Conservation (phyloP, 2,113 vertebrate species). For the Campylomormyrus tamandua region DNA sequence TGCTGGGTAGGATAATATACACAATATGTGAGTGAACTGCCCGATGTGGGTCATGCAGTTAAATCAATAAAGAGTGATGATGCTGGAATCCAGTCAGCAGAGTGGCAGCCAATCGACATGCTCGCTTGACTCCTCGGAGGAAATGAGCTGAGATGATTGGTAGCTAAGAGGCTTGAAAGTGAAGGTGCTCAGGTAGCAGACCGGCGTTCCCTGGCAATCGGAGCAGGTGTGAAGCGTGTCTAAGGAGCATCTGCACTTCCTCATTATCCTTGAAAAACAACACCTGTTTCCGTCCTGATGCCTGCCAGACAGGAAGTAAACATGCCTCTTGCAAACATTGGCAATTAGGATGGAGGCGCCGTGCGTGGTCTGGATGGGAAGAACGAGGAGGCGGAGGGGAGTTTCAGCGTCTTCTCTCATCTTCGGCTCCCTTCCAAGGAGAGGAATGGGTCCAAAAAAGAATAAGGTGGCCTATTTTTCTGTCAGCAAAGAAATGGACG, state of each 20-base stretch:
- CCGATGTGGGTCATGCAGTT: not conserved
- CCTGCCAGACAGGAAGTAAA: slow-evolving; percentile 9
- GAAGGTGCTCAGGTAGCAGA: not conserved
- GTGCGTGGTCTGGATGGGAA: not conserved
- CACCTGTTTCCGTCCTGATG: not conserved
- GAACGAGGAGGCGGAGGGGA: not conserved
- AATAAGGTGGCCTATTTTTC: not conserved
- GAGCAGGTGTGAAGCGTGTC: not conserved
- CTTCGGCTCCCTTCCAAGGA: not conserved
- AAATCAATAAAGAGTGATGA: not conserved
- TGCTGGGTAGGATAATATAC: not conserved
- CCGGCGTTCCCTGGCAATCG: not conserved
- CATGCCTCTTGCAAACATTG: not conserved
- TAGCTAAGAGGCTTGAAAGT: not conserved
- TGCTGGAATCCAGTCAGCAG: not conserved
- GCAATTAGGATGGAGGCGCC: not conserved
- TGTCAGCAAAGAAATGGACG: not conserved
- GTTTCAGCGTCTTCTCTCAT: not conserved
- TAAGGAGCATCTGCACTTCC: not conserved
- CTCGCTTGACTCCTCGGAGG: not conserved
- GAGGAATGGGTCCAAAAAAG: not conserved
- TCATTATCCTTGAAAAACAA: slow-evolving; percentile 10
- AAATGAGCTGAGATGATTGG: not conserved
- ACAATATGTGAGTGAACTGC: not conserved
- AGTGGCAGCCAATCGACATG: not conserved